phyloP scores from a whole-genome alignment of 2,113 vertebrate genomes.

The Atherinomorus stipes region DNA sequence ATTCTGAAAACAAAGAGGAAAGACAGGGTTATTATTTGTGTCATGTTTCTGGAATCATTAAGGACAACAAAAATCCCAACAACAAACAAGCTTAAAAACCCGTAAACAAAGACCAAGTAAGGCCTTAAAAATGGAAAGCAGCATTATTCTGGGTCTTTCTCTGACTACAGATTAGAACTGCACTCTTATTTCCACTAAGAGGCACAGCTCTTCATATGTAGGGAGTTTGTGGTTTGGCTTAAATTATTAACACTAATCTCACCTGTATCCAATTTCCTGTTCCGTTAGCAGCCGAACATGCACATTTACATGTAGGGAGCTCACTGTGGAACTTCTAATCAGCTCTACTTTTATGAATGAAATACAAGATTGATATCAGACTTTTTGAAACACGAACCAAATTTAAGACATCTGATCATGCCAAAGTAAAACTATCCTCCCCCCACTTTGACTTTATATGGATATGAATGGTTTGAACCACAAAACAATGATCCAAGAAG shows the following conservation, averaged over 20 bases:
- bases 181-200: constrained; percentile 29
- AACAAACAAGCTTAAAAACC: background rate
- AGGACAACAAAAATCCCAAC: background rate
- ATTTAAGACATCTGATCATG: too few species aligned
- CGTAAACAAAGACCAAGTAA: background rate
- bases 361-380: background rate
- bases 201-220: constrained; percentile 9
- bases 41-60: background rate
- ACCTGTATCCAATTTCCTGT: constrained; percentile 35
- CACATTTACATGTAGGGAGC: background rate
- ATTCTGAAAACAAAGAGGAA: constrained; percentile 74
- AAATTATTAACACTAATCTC: constrained; percentile 22
- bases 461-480: too few species aligned
- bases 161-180: background rate
- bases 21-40: background rate
- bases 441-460: too few species aligned
- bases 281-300: background rate
- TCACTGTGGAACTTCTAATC: background rate
- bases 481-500: too few species aligned
- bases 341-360: background rate
- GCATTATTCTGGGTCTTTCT: background rate
- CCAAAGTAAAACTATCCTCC: too few species aligned
- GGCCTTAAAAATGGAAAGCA: background rate
- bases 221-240: constrained; percentile 39
- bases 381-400: background rate